These are phyloP conservation scores for Quiscalus mexicanus DNA, from an alignment of 2,113 vertebrate genomes.

Conservation along the genomic window DNA sequence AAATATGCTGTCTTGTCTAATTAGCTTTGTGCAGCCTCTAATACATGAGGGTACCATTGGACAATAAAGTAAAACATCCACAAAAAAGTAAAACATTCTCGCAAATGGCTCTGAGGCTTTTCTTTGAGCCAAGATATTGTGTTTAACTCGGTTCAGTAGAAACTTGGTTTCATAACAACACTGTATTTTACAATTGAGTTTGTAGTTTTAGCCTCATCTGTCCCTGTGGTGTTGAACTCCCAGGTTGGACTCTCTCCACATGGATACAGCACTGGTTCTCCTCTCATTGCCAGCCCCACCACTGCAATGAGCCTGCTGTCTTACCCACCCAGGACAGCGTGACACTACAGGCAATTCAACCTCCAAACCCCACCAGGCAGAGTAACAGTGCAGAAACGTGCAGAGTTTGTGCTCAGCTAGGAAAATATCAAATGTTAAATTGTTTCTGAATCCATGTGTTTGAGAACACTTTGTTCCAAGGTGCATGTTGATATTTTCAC, in stretches of 20 bases:
- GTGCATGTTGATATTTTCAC: background rate
- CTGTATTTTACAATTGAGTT: background rate
- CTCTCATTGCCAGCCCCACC: rapidly evolving
- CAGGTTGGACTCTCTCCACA: rapidly evolving
- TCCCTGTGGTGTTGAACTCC: background rate
- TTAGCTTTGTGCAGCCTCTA: background rate
- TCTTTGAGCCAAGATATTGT: background rate
- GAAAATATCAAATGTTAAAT: background rate
- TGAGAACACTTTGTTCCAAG: background rate
- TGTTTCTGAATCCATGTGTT: background rate
- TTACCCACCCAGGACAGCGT: background rate
- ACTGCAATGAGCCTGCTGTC: rapidly evolving
- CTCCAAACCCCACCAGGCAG: background rate
- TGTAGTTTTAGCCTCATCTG: background rate
- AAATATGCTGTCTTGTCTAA: background rate
- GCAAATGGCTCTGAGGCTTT: background rate
- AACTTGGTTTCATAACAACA: background rate
- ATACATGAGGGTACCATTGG: background rate
- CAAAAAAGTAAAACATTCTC: background rate
- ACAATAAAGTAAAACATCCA: background rate
- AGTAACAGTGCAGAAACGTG: background rate
- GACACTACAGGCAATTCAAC: background rate
- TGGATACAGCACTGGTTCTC: rapidly evolving
- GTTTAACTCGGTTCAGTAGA: background rate
- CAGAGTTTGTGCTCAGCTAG: background rate